Conservation (phyloP, 2,113 vertebrate genomes). For the Circaetus gallicus region DNA sequence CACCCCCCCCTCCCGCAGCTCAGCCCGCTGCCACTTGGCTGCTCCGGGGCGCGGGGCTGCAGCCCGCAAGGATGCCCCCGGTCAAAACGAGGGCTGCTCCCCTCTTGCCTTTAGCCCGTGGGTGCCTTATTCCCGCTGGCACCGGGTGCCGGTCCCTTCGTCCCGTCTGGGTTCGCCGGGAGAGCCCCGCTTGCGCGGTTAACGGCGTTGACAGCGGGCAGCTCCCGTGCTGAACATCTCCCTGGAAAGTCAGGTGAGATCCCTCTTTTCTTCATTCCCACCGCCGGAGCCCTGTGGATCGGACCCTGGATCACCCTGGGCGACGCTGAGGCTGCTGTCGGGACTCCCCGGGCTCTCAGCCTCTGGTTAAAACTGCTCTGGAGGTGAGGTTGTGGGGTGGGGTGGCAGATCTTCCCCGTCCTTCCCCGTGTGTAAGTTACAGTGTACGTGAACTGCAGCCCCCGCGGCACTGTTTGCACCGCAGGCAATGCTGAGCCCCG, state of each 20-base stretch:
- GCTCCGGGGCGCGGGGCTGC: neutral
- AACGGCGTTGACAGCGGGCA: neutral
- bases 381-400: neutral
- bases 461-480: neutral
- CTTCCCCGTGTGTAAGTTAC: neutral
- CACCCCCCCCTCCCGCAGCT: too few relatives aligned
- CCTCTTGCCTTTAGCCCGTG: neutral
- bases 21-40: neutral
- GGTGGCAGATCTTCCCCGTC: neutral
- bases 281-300: neutral
- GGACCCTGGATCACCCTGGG: neutral
- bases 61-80: neutral
- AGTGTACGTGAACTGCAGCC: accelerated
- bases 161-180: neutral
- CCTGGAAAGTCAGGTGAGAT: neutral
- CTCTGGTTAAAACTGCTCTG: neutral
- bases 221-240: neutral
- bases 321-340: neutral
- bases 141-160: too few relatives aligned
- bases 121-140: neutral
- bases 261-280: neutral
- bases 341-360: neutral
- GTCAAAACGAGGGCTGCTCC: neutral
- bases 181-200: neutral
- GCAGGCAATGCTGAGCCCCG: accelerated